Conservation (phyloP, 2,888 invertebrate genomes). For the Tetragnatha montana region DNA sequence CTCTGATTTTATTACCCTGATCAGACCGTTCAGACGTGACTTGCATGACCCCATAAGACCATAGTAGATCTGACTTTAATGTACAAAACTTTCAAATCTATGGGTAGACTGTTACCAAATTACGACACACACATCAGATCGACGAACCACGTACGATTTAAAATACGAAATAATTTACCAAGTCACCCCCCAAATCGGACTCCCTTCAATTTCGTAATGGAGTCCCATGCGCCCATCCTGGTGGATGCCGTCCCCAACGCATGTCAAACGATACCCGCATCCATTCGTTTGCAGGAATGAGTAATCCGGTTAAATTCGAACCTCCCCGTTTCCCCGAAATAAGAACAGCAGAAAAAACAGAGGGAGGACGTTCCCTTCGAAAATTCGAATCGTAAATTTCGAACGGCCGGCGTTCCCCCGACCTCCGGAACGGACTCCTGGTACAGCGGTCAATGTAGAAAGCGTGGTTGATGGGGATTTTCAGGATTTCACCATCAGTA, state of each 20-base stretch:
- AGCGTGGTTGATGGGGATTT: too few species aligned
- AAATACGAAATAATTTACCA: not conserved
- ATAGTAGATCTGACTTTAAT: too few species aligned
- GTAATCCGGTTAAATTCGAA: slow-evolving; percentile 44
- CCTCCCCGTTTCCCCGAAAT: not conserved
- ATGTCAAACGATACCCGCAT: slow-evolving; percentile 15
- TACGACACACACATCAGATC: too few species aligned
- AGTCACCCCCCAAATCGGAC: not conserved
- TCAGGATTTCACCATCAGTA: too few species aligned
- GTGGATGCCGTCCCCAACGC: not conserved
- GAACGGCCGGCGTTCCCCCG: not conserved
- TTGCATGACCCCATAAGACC: too few species aligned
- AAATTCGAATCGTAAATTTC: not conserved
- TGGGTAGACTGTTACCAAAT: too few species aligned
- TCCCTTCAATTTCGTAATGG: slow-evolving; percentile 15
- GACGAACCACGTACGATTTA: not conserved
- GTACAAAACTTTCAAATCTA: too few species aligned
- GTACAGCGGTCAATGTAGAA: too few species aligned
- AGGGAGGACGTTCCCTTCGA: not conserved
- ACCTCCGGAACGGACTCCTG: not conserved
- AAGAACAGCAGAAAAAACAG: not conserved
- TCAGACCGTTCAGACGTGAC: too few species aligned
- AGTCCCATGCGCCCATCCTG: not conserved
- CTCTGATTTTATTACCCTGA: too few species aligned
- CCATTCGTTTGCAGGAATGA: not conserved